phyloP scores from a whole-genome alignment of 1,140 invertebrate genomes.

The Danaus melanippus region DNA sequence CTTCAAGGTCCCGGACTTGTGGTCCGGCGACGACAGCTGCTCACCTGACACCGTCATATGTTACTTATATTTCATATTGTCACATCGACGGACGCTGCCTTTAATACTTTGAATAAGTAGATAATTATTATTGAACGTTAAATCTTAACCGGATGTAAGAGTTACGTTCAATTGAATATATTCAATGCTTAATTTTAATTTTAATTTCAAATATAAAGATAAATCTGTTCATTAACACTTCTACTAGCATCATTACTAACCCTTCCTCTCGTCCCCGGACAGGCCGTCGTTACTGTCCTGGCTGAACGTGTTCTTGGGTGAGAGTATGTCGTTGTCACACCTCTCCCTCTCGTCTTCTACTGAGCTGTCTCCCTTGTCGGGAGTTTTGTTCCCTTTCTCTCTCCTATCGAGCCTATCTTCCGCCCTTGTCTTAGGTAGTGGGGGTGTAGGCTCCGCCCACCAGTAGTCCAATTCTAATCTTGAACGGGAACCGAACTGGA shows the following conservation, averaged over 20 bases:
- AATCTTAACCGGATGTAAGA: too few relatives aligned
- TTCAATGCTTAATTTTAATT: too few relatives aligned
- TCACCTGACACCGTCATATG: constrained; percentile 30
- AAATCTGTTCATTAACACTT: too few relatives aligned
- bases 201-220: too few relatives aligned
- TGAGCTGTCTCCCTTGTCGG: constrained; percentile 41
- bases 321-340: constrained; percentile 56
- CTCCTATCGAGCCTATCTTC: constrained; percentile 31
- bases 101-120: too few relatives aligned
- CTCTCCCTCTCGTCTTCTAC: constrained; percentile 50
- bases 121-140: too few relatives aligned
- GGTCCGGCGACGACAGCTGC: constrained; percentile 49
- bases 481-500: constrained; percentile 83
- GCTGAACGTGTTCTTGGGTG: constrained; percentile 55
- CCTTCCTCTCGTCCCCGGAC: constrained; percentile 59
- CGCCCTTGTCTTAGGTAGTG: constrained; percentile 34
- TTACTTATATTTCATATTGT: background rate
- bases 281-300: constrained; percentile 63
- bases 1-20: constrained; percentile 42
- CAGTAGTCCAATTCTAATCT: constrained; percentile 88
- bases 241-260: constrained; percentile 25
- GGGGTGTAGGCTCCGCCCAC: constrained; percentile 76
- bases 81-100: too few relatives aligned
- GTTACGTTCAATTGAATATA: too few relatives aligned
- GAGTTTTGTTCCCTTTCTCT: constrained; percentile 36